Conservation (phyloP, 2,888 invertebrate genomes). For the Nomada hirtipes region DNA sequence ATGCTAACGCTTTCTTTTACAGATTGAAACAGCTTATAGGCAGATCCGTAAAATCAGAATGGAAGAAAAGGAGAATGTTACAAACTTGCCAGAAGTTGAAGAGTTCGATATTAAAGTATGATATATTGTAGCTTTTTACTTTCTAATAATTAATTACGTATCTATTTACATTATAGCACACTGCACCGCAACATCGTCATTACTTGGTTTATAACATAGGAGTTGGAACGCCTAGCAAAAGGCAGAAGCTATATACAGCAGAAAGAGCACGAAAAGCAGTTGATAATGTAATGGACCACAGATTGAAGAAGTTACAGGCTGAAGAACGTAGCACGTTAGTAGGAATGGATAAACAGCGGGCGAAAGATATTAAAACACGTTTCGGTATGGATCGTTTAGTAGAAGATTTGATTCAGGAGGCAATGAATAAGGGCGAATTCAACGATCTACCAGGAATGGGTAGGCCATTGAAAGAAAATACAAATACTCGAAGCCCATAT, state of each 20-base stretch:
- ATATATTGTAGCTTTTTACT: not conserved
- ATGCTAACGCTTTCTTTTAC: constrained; percentile 1
- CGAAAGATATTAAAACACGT: constrained; percentile 81
- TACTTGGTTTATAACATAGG: constrained; percentile 93
- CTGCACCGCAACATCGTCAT: constrained; percentile 94
- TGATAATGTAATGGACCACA: constrained; percentile 88
- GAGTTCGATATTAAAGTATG: constrained; percentile 88
- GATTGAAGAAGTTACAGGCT: constrained; percentile 86
- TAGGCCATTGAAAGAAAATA: constrained; percentile 90
- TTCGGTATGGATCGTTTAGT: constrained; percentile 94
- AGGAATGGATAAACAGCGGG: constrained; percentile 74
- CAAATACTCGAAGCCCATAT: constrained; percentile 90
- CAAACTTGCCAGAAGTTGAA: constrained; percentile 85
- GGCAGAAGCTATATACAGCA: constrained; percentile 91
- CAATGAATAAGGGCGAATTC: constrained; percentile 96
- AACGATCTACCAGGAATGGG: constrained; percentile 93
- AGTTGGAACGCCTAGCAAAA: constrained; percentile 90
- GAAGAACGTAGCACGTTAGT: constrained; percentile 80
- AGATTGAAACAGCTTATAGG: constrained; percentile 91
- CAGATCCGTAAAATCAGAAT: constrained; percentile 75
- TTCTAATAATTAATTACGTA: constrained; percentile 12
- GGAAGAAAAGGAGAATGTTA: constrained; percentile 83
- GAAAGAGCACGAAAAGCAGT: constrained; percentile 89
- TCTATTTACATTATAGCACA: constrained; percentile 86
- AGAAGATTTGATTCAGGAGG: constrained; percentile 96